Evolutionary conservation across 2,113 vertebrate genomes (phyloP), one percentile per base, ranked within the genome.

Genomic region (Leptocoma aspasia): DNA sequence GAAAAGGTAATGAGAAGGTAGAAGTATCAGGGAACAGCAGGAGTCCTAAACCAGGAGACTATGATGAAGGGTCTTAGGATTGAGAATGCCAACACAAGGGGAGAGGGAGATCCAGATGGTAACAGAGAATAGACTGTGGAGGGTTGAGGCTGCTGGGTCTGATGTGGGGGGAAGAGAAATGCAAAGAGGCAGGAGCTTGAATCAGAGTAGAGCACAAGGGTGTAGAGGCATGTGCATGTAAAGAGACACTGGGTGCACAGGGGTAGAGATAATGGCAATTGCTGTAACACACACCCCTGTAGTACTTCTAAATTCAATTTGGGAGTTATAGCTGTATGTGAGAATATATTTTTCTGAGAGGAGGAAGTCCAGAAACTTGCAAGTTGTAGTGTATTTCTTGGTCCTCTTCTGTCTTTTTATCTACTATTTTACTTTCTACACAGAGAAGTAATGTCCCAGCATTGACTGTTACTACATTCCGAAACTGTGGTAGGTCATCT

Each of bases 401-500:
- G 14, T 71, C 2, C 1, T 82, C 35, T 65, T 71, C 20, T 0
- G 1, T 78, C 45, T 91, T 92, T 92, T 41, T 72, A 15, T 61
- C 26, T 60, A 2, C 28, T 72, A 13, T 39, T 23, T 82, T 76
- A n/a, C 21, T 76, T 80, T 70, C 35, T 70, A 14, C 22, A 13
- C 15, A 15, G 15, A 26, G 21, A 82, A 26, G 18, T 50, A 42
- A 16, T 66, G 45, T 66, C 68, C 59, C 71, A 44, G 1, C 41
- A 28, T 42, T 1, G 3, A 20, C 59, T 42, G 14, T 41, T 79
- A 13, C 13, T 42, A 30, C 52, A 27, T 52, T 60, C 31, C 2
- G 3, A 42, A 54, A 27, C 0, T 0, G 9, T 41, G 31, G 24
- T 45, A 23, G 73, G 42, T 71, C 27, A 30, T 47, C 64, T 64